Percentiles rank a stretch among this genome's conserved stretches.
phyloP scores from a whole-genome alignment of 2,888 invertebrate species.

The Gibbula magus region DNA sequence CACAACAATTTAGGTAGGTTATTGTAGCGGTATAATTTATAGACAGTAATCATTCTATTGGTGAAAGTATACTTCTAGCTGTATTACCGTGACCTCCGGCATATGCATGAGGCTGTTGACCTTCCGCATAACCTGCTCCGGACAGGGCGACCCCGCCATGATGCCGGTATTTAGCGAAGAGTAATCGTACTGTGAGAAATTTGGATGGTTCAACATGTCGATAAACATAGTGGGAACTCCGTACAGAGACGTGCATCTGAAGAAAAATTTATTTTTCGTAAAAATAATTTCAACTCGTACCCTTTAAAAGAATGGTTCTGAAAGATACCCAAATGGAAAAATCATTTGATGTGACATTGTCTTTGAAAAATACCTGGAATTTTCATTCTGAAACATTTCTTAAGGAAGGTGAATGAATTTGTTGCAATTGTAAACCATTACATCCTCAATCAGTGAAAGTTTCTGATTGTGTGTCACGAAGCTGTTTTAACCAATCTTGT shows the following conservation, averaged over 20 bases:
- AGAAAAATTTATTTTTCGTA: too few species aligned
- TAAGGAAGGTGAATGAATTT: too few species aligned
- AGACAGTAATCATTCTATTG: not conserved
- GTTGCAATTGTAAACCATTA: too few species aligned
- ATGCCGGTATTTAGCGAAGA: constrained; percentile 77
- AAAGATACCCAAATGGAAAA: too few species aligned
- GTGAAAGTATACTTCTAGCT: not conserved
- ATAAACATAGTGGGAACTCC: constrained; percentile 93
- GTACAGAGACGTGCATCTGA: constrained; percentile 83
- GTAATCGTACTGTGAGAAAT: constrained; percentile 74
- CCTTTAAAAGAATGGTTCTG: too few species aligned
- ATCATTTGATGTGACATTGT: too few species aligned
- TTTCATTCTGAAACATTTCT: too few species aligned
- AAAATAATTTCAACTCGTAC: too few species aligned
- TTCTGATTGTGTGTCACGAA: too few species aligned
- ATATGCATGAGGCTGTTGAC: constrained; percentile 76
- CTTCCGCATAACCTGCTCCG: constrained; percentile 77
- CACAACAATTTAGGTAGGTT: not conserved
- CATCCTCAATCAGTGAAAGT: too few species aligned
- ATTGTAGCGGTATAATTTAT: not conserved
- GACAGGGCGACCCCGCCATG: constrained; percentile 85
- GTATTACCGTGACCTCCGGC: constrained; percentile 72
- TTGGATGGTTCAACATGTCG: constrained; percentile 80
- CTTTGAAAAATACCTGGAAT: too few species aligned
- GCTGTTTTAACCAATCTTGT: too few species aligned